Evolutionary conservation across 2,888 invertebrate species (phyloP).

Genomic region (Eupithecia subfuscata): DNA sequence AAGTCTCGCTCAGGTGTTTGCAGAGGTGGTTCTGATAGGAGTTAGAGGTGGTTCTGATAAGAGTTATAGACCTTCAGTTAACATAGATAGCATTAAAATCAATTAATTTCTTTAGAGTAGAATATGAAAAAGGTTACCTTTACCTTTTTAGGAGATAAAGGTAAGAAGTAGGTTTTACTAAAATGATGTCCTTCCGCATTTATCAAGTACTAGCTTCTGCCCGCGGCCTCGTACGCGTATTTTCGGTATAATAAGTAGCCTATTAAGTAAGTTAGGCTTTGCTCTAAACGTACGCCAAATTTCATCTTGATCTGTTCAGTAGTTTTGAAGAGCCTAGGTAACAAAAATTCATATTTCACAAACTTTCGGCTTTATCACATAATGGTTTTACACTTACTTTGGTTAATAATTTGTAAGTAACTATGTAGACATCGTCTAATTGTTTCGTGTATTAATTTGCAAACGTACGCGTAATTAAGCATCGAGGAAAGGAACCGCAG

Average conservation of each 20-base stretch:
- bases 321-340: too few species aligned
- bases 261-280: too few species aligned
- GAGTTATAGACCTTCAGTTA: background rate
- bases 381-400: background rate
- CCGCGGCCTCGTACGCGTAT: too few species aligned
- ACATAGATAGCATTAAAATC: background rate
- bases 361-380: too few species aligned
- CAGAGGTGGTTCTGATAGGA: too few species aligned
- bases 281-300: too few species aligned
- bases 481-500: conserved; percentile 32
- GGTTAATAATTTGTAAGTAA: background rate
- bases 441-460: conserved; percentile 28
- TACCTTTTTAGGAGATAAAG: background rate
- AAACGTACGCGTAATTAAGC: conserved; percentile 34
- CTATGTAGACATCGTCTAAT: background rate
- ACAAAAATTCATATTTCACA: too few species aligned
- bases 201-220: too few species aligned
- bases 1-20: conserved; percentile 14
- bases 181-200: background rate
- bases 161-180: too few species aligned
- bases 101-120: background rate
- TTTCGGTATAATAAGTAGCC: too few species aligned
- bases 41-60: conserved; percentile 14
- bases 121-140: background rate
- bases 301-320: too few species aligned